Evolutionary conservation across 2,113 vertebrate genomes (phyloP).

Genomic region (Prolemur simus): DNA sequence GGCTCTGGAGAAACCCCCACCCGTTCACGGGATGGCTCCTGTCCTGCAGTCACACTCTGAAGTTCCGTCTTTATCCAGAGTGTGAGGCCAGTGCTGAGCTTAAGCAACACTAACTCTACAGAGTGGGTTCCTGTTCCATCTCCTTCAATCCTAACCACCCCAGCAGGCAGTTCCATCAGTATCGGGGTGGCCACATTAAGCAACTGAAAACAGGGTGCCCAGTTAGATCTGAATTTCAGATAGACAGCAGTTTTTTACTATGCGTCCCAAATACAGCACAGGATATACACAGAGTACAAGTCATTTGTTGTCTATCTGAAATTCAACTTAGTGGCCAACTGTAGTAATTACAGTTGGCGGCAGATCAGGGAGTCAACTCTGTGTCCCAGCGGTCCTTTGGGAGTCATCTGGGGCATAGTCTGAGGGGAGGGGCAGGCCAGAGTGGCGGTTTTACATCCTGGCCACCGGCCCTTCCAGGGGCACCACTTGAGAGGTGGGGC

Average conservation of each 20-base stretch:
- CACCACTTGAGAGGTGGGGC: background rate
- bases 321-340: background rate
- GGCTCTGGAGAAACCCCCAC: background rate
- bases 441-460: background rate
- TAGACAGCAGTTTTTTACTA: background rate
- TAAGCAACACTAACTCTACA: background rate
- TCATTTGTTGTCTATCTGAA: background rate
- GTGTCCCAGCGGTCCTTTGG: background rate
- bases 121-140: background rate
- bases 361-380: background rate
- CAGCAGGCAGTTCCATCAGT: background rate
- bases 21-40: accelerated
- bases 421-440: too few species aligned
- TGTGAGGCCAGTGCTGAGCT: background rate
- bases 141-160: background rate
- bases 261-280: background rate
- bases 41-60: background rate
- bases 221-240: background rate
- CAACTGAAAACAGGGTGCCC: background rate
- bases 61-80: background rate
- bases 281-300: background rate
- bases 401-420: background rate
- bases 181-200: too few species aligned
- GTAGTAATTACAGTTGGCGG: background rate
- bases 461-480: background rate